These are phyloP conservation scores for Drosophila watanabei DNA, from an alignment of 1,140 invertebrate genomes.

Conservation along the genomic window DNA sequence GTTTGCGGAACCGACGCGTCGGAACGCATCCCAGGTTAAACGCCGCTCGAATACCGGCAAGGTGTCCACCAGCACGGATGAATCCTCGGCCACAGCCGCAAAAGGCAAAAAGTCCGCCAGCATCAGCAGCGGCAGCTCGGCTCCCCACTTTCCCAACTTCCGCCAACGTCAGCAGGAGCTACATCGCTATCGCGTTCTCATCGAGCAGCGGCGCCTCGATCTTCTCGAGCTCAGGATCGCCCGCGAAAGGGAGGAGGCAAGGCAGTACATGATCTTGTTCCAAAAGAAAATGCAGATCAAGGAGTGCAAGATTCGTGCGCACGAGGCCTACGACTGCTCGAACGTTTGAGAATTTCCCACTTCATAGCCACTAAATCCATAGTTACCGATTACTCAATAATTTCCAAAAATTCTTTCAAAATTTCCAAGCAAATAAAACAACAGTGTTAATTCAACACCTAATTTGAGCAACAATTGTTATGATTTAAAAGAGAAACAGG, in stretches of 20 bases:
- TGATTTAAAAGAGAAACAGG: no score
- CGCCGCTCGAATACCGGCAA: constrained; percentile 11
- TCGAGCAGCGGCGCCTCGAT: constrained; percentile 70
- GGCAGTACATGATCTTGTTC: constrained; percentile 67
- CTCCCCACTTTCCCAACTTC: constrained; percentile 41
- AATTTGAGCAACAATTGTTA: background rate
- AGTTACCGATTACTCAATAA: background rate
- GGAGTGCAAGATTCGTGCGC: constrained; percentile 54
- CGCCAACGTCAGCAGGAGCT: constrained; percentile 71
- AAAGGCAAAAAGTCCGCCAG: constrained; percentile 16
- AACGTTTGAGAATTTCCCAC: constrained; percentile 32
- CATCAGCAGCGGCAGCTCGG: constrained; percentile 24
- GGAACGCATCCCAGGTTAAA: constrained; percentile 8
- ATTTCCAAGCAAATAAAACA: background rate
- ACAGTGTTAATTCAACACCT: background rate
- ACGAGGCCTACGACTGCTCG: constrained; percentile 61
- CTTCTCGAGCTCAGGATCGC: constrained; percentile 72
- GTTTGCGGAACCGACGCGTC: background rate
- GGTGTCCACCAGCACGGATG: background rate
- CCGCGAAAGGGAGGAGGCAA: constrained; percentile 72
- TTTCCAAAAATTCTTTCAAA: background rate
- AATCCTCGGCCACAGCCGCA: constrained; percentile 11
- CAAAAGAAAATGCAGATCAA: constrained; percentile 74
- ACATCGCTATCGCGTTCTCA: constrained; percentile 67
- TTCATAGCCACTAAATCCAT: background rate